A percentile compares a stretch with the other conserved stretches of the same genome.
These are phyloP conservation scores for Anoplolepis gracilipes DNA, from an alignment of 1,140 invertebrate species.

Conservation along the genomic window DNA sequence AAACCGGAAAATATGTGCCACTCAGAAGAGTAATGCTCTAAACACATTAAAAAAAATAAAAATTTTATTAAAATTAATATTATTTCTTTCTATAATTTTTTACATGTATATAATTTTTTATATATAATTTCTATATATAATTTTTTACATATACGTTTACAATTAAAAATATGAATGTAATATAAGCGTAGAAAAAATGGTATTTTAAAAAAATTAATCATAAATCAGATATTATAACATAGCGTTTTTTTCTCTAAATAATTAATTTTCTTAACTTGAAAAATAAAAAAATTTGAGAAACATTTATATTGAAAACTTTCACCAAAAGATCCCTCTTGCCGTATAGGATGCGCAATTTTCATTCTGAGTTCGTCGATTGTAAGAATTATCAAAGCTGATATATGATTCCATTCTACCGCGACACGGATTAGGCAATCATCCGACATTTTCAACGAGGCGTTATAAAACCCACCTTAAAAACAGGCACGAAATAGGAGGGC, in stretches of 20 bases:
- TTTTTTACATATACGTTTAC: too few species aligned
- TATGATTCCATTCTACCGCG: constrained; percentile 18
- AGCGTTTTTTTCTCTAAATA: too few species aligned
- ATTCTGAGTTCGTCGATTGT: background rate
- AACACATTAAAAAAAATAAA: background rate
- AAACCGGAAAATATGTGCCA: background rate
- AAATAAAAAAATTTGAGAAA: background rate
- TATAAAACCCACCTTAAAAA: constrained; percentile 57
- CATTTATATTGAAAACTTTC: background rate
- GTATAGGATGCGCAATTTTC: background rate
- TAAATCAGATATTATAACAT: too few species aligned
- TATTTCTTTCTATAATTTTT: background rate
- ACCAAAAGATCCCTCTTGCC: background rate
- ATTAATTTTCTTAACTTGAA: background rate
- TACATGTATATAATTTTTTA: background rate
- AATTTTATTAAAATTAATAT: background rate
- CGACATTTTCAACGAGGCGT: constrained; percentile 53
- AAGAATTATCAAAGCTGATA: background rate
- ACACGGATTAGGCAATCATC: constrained; percentile 47
- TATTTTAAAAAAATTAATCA: background rate
- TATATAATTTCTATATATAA: background rate
- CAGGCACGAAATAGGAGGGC: constrained; percentile 24
- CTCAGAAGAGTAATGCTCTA: background rate
- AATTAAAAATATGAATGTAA: background rate
- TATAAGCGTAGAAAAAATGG: background rate